Conservation (phyloP, 92 coral and sea anemone species). For the Virgularia gustaviana region DNA sequence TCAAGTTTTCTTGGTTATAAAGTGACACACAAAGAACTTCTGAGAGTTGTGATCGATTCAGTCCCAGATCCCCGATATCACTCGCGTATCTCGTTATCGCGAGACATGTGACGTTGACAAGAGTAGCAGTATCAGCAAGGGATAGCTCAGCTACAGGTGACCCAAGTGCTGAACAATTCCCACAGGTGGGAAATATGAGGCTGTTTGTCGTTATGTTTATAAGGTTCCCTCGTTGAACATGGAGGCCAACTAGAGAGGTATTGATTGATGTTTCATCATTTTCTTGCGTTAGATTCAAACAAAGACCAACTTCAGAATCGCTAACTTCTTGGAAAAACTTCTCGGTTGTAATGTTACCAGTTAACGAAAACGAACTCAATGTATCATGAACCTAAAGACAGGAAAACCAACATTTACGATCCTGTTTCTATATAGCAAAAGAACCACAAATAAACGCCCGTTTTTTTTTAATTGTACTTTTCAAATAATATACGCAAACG, state of each 20-base stretch:
- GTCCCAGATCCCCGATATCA: neutral
- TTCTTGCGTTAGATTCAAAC: neutral
- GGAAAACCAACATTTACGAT: no score
- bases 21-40: constrained; percentile 18
- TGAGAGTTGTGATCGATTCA: neutral
- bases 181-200: neutral
- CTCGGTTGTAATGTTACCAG: neutral
- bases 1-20: neutral
- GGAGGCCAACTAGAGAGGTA: neutral
- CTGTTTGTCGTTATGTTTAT: neutral
- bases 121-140: neutral
- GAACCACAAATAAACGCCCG: no score
- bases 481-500: no score
- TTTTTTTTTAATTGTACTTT: no score
- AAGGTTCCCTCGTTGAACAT: neutral
- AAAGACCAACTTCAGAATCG: constrained; percentile 13
- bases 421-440: no score
- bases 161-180: neutral
- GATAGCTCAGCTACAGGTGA: constrained; percentile 4
- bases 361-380: neutral
- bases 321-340: constrained; percentile 11
- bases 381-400: no score
- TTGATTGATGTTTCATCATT: neutral
- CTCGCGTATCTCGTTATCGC: neutral
- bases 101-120: neutral